phyloP scores from a whole-genome alignment of 2,113 vertebrate species.

The Collichthys lucidus region DNA sequence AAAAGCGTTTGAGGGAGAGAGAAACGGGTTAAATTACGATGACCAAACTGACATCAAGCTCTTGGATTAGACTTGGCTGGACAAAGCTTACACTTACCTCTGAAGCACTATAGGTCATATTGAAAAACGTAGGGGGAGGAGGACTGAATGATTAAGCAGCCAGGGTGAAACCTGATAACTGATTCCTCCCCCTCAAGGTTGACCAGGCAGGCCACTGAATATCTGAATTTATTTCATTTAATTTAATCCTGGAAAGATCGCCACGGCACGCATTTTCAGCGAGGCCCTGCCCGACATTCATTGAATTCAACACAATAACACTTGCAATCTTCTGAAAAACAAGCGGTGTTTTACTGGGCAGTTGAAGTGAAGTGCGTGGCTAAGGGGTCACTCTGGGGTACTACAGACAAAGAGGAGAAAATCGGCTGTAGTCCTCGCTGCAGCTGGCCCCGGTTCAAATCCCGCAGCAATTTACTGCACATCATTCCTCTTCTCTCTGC shows the following conservation, averaged over 20 bases:
- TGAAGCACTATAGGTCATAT: background rate
- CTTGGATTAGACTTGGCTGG: background rate
- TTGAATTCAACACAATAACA: slow-evolving; percentile 16
- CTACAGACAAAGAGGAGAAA: slow-evolving; percentile 6
- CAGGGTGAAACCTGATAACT: background rate
- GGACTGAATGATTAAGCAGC: background rate
- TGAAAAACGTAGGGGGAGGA: background rate
- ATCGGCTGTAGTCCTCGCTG: no score
- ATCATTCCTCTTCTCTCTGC: no score
- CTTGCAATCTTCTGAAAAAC: background rate
- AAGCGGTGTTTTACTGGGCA: slow-evolving; percentile 2
- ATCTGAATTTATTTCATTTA: background rate
- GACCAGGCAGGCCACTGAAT: background rate
- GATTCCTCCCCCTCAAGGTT: background rate
- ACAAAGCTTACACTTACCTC: background rate
- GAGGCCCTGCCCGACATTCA: background rate
- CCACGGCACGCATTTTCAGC: background rate
- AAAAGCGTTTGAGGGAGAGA: background rate
- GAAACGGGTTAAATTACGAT: background rate
- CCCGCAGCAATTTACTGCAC: no score
- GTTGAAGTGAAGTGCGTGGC: background rate
- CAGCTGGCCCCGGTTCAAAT: no score
- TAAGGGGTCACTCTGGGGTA: slow-evolving; percentile 2
- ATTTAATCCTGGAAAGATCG: background rate
- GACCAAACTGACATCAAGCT: background rate